Evolutionary conservation across 2,888 invertebrate genomes (phyloP), one percentile per base, ranked within the genome.

Genomic region (Rhagonycha lutea): DNA sequence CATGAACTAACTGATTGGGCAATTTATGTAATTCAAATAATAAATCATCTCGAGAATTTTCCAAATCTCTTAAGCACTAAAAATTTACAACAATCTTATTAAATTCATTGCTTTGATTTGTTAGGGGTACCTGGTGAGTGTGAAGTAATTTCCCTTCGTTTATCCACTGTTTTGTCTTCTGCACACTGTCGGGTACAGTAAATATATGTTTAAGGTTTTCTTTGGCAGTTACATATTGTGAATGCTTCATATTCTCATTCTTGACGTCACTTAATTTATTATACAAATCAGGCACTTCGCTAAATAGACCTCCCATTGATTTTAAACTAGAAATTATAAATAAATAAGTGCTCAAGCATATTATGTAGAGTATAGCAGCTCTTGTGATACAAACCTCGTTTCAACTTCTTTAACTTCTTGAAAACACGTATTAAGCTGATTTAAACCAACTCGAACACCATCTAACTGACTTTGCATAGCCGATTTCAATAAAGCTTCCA

Each of bases 191-290:
- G 10, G 98, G 98, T 0, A 99, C 98, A 65, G 97, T 98, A 84
- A 99, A 98, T 79, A 99, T 98, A 85, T 99, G 98, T 86, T 98
- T 98, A 28, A 99, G 89, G 86, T 99, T 99, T 85, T 99, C 98
- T 91, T 97, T 97, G 0, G 99, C 99, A 1, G 98, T 98, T 1
- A 97, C 98, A 88, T 98, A 97, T 86, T 98, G 99, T 0, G 98
- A 98, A 88, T 99, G 98, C 18, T 95, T 92, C 81, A 95, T 95
- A 86, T 98, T 98, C 87, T 99, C 98, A 80, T 96, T 96, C 26
- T 96, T 91, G 0, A 99, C 95, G 65, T 94, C 92, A 85, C 94
- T 94, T 29, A 99, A 89, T 61, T 94, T 94, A 32, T 93, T 92
- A 76, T 94, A 95, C 5, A 98, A 89, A 8, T 93, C 92, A 0